Conservation (phyloP, 2,113 vertebrate genomes). For the Tympanuchus pallidicinctus region DNA sequence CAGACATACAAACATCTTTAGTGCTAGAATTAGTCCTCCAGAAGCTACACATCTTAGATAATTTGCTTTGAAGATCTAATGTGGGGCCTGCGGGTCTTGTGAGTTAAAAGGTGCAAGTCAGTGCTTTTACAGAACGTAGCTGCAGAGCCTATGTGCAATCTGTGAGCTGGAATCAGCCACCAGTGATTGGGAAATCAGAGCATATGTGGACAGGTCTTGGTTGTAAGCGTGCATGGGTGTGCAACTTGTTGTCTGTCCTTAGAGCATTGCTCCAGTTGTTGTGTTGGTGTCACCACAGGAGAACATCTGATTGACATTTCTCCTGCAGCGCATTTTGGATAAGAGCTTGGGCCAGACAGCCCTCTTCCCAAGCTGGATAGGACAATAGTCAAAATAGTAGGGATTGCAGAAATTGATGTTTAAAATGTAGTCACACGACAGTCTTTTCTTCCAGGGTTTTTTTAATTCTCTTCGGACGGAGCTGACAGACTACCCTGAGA, state of each 20-base stretch:
- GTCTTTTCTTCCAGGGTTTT: conserved; percentile 83
- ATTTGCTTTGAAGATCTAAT: background rate
- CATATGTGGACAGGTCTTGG: background rate
- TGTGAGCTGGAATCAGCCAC: background rate
- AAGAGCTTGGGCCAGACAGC: background rate
- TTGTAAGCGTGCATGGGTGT: background rate
- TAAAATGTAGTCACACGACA: background rate
- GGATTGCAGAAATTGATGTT: background rate
- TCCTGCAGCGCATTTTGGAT: background rate
- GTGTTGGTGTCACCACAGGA: background rate
- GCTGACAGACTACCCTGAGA: conserved; percentile 85
- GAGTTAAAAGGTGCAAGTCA: accelerated
- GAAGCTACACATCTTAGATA: background rate
- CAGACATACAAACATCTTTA: accelerated
- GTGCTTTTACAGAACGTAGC: accelerated
- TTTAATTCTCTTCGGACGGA: conserved; percentile 89
- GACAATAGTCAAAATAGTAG: background rate
- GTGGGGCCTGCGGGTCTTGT: background rate
- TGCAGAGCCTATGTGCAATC: accelerated
- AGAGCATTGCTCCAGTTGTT: background rate
- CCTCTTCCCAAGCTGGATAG: background rate
- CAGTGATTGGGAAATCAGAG: background rate
- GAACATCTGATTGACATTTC: accelerated
- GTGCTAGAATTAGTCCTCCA: background rate
- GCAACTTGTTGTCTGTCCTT: background rate